Base-by-base conservation (phyloP, 2,888 invertebrate species). In the Megaustenia siamemsis region DNA sequence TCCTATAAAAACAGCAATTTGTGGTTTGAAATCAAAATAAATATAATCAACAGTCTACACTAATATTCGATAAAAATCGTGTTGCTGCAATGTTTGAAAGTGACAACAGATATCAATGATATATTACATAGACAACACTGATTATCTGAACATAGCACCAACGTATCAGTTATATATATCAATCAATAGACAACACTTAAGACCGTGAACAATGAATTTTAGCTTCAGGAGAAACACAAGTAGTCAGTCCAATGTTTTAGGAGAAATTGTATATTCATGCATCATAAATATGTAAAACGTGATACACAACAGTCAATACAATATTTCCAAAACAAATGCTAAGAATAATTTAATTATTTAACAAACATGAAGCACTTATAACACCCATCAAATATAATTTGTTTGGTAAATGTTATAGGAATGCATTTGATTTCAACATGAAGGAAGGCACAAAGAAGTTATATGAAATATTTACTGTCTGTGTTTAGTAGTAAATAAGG, bases 81-180 rank as follows among this genome's bases (percentile, higher is more conserved):
- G n/a, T n/a, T n/a, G n/a, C n/a, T n/a, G n/a, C n/a, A n/a, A n/a
- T n/a, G n/a, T n/a, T n/a, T n/a, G n/a, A n/a, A n/a, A n/a, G n/a
- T n/a, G n/a, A n/a, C n/a, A n/a, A n/a, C n/a, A n/a, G n/a, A n/a
- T n/a, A n/a, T n/a, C n/a, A n/a, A n/a, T n/a, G n/a, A n/a, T n/a
- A n/a, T 28, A 24, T 40, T 24, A 40, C 69, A 69, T 15, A 40
- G 28, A 69, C 69, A 69, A 40, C 69, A 69, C 18, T 1, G 38
- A 45, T 45, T 12, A 45, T 45, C 71, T 73, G 45, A 73, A 73
- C 71, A 73, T 73, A 73, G 71, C 71, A 73, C 71, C 71, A 73
- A n/a, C n/a, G 28, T 45, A 73, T 73, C 71, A 73, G 71, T 73
- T 45, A 1, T 5, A 73, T 73, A n/a, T n/a, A 38, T 18, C 3